Evolutionary conservation across 2,113 vertebrate species (phyloP).

Genomic region (Agapornis roseicollis): DNA sequence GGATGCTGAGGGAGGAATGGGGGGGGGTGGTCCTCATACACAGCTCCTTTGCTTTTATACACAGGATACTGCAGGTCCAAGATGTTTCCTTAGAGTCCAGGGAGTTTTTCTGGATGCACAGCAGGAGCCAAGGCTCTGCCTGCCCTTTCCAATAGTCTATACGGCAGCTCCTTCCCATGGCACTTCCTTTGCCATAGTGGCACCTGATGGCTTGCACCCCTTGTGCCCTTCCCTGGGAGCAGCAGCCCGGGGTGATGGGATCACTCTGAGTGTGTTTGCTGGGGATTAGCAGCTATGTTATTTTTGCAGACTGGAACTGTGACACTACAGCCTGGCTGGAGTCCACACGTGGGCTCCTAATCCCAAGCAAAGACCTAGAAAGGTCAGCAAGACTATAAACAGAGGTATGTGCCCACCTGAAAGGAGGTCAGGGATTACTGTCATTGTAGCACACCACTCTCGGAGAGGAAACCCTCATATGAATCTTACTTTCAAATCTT

Average conservation of each 20-base stretch:
- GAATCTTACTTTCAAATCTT: not conserved
- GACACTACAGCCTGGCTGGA: not conserved
- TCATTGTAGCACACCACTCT: not conserved
- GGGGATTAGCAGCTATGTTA: constrained; percentile 16
- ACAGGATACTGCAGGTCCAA: not conserved
- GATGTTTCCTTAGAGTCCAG: rapidly evolving
- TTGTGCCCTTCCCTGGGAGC: not conserved
- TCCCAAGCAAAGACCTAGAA: not conserved
- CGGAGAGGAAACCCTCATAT: not conserved
- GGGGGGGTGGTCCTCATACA: not conserved
- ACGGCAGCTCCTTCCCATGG: not conserved
- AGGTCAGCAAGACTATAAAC: not conserved
- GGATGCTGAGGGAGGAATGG: not conserved
- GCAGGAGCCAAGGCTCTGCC: not conserved
- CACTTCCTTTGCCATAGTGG: not conserved
- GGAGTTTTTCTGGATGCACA: not conserved
- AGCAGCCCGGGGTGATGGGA: not conserved
- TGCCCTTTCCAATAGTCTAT: not conserved
- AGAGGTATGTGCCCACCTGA: not conserved
- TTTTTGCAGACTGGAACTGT: constrained; percentile 5
- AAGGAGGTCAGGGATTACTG: not conserved
- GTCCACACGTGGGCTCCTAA: not conserved
- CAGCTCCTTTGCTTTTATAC: not conserved
- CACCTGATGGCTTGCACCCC: not conserved
- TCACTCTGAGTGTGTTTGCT: not conserved